Percentiles rank a stretch among this genome's conserved stretches.
Conservation (phyloP, 2,888 invertebrate species). For the Polydesmus complanatus region DNA sequence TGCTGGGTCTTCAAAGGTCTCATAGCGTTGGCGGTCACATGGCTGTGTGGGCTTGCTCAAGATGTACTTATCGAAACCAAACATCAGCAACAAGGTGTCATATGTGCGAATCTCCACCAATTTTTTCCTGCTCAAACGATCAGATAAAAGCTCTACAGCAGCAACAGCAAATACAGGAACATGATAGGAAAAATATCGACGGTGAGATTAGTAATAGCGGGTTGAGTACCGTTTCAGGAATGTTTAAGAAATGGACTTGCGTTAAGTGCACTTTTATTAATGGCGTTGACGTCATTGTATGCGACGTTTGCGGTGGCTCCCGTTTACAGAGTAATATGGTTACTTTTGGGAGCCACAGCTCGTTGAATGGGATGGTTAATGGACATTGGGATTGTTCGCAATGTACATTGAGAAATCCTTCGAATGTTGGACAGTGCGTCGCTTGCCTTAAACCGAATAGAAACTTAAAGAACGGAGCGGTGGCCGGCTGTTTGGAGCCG, state of each 20-base stretch:
- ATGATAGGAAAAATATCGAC: neutral
- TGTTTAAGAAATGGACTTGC: conserved; percentile 54
- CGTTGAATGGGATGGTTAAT: neutral
- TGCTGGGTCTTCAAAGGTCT: conserved; percentile 47
- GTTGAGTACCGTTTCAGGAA: no score
- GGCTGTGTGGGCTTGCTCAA: conserved; percentile 49
- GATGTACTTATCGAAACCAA: conserved; percentile 61
- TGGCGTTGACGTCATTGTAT: conserved; percentile 50
- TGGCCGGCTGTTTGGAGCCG: neutral
- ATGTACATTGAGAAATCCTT: conserved; percentile 48
- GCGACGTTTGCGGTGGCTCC: conserved; percentile 77
- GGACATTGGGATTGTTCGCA: conserved; percentile 55
- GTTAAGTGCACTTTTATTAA: conserved; percentile 77
- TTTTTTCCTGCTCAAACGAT: neutral
- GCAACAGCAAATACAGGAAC: neutral
- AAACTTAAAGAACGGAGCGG: neutral
- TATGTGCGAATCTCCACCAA: conserved; percentile 52
- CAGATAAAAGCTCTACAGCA: neutral
- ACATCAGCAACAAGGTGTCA: conserved; percentile 52
- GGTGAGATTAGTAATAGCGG: neutral
- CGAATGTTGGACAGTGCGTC: conserved; percentile 22
- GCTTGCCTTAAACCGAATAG: conserved; percentile 21
- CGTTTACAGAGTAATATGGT: conserved; percentile 56
- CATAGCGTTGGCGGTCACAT: conserved; percentile 31
- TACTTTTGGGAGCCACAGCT: neutral